phyloP scores from a whole-genome alignment of 2,113 vertebrate species.

The Melanerpes formicivorus region DNA sequence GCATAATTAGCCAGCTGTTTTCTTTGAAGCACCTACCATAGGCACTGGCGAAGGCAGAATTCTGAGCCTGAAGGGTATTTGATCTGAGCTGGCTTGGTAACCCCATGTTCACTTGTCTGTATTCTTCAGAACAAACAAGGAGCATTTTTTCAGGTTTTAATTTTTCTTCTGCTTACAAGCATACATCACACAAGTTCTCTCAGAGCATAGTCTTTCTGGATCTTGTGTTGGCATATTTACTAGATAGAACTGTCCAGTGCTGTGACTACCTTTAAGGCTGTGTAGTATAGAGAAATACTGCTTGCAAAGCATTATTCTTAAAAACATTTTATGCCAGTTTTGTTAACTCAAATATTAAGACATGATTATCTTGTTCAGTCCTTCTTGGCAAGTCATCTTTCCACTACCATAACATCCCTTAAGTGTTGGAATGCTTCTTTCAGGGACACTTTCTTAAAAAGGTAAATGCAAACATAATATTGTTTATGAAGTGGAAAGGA shows the following conservation, averaged over 20 bases:
- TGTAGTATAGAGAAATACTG: neutral
- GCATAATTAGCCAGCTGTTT: conserved; percentile 39
- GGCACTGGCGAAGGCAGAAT: neutral
- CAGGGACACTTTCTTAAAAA: neutral
- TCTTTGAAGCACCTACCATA: conserved; percentile 1
- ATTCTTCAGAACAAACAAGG: neutral
- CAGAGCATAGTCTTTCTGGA: neutral
- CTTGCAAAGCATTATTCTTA: neutral
- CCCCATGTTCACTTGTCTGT: neutral
- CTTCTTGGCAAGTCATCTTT: neutral
- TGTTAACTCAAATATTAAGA: neutral
- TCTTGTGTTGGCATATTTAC: neutral
- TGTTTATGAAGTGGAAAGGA: neutral
- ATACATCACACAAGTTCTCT: neutral
- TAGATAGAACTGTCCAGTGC: neutral
- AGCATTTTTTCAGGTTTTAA: neutral
- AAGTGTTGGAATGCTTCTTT: neutral
- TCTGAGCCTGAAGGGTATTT: neutral
- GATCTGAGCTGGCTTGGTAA: neutral
- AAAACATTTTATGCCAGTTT: neutral
- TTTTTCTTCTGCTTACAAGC: neutral
- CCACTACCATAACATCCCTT: neutral
- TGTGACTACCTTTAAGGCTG: neutral
- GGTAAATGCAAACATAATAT: neutral
- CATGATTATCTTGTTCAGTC: neutral